These are phyloP conservation scores for Rattus rattus DNA, from an alignment of 2,113 vertebrate species.

Conservation along the genomic window DNA sequence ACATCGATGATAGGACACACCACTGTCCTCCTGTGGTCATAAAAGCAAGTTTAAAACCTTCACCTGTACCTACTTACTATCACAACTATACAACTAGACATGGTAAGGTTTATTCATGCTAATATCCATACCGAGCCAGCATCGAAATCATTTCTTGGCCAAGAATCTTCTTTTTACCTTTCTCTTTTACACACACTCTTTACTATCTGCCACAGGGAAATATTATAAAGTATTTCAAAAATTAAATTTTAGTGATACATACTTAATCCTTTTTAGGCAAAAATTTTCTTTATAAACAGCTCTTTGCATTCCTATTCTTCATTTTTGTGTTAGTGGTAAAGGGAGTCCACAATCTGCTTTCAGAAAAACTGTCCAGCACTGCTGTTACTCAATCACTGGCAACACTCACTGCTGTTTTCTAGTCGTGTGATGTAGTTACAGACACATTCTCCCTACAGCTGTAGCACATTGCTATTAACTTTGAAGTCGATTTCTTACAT, in stretches of 20 bases:
- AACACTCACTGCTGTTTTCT: not conserved
- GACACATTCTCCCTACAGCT: not conserved
- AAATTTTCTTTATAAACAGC: constrained; percentile 23
- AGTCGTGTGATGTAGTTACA: not conserved
- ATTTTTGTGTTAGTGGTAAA: constrained; percentile 17
- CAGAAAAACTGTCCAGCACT: not conserved
- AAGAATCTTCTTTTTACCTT: not conserved
- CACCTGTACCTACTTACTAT: not conserved
- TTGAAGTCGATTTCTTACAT: not conserved
- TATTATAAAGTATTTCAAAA: not conserved
- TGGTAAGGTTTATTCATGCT: not conserved
- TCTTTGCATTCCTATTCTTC: constrained; percentile 26
- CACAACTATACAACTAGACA: not conserved
- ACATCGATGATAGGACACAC: constrained; percentile 99
- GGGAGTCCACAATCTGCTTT: not conserved
- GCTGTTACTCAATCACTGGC: not conserved
- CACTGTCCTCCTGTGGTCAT: constrained; percentile 92
- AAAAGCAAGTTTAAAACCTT: constrained; percentile 44
- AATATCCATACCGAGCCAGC: not conserved
- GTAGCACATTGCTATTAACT: constrained; percentile 13
- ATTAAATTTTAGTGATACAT: constrained; percentile 6
- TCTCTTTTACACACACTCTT: not conserved
- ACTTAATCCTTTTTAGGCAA: constrained; percentile 43
- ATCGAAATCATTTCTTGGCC: not conserved
- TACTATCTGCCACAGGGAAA: constrained; percentile 4